These are phyloP conservation scores for Cyclophora punctaria DNA, from an alignment of 2,888 invertebrate species.

Conservation along the genomic window DNA sequence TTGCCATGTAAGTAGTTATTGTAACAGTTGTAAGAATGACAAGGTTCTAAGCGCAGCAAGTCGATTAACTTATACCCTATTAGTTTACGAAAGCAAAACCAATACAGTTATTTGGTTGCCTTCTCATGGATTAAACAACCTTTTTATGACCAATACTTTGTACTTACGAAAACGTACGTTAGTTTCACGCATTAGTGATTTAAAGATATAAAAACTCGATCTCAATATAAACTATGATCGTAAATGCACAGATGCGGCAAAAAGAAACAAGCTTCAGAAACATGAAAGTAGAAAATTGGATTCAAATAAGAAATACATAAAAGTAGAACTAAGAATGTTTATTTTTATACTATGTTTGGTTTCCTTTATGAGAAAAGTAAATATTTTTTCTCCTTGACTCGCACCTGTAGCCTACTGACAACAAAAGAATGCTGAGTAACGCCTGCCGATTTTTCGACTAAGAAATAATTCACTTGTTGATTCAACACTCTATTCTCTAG, in stretches of 20 bases:
- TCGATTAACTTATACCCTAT: no score
- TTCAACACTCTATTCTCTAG: constrained; percentile 41
- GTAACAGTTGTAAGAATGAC: no score
- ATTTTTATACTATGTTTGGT: constrained; percentile 9
- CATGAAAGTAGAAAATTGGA: constrained; percentile 20
- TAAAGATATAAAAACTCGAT: constrained; percentile 22
- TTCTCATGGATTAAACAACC: constrained; percentile 30
- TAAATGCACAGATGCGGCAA: constrained; percentile 14
- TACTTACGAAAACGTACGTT: constrained; percentile 23
- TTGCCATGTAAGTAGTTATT: no score
- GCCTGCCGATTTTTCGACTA: constrained; percentile 58
- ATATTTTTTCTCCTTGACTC: constrained; percentile 30
- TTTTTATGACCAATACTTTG: constrained; percentile 45
- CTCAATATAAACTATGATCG: constrained; percentile 19
- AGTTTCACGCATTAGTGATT: constrained; percentile 26
- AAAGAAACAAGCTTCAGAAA: constrained; percentile 13
- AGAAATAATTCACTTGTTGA: constrained; percentile 69
- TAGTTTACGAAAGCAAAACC: constrained; percentile 32
- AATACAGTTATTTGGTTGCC: constrained; percentile 39
- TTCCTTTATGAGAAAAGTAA: constrained; percentile 46
- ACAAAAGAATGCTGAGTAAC: constrained; percentile 60
- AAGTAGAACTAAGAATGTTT: no score
- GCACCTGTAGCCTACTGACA: constrained; percentile 56
- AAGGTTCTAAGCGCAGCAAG: no score
- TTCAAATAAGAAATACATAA: no score